Evolutionary conservation across 1,140 invertebrate species (phyloP).

Genomic region (Magallana ariakensis): DNA sequence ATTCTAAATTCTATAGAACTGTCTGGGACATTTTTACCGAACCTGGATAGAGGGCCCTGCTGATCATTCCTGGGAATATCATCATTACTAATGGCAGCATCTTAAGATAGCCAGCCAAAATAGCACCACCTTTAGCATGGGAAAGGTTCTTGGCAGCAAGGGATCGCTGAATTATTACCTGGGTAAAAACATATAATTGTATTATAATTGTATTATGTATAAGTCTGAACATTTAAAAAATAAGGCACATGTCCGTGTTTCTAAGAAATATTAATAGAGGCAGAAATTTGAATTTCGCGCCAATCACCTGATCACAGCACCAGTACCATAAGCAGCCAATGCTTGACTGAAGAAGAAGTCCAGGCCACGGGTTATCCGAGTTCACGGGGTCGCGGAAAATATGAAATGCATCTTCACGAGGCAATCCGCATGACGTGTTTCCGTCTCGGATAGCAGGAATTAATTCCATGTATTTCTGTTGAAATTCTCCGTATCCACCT

Average conservation of each 20-base stretch:
- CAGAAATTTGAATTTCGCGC: too few relatives aligned
- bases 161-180: conserved; percentile 82
- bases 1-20: neutral
- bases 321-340: conserved; percentile 82
- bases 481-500: conserved; percentile 79
- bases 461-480: conserved; percentile 75
- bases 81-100: conserved; percentile 81
- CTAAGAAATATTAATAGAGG: too few relatives aligned
- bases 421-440: conserved; percentile 73
- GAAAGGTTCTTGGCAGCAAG: conserved; percentile 81
- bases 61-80: conserved; percentile 82
- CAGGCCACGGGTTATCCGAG: conserved; percentile 80
- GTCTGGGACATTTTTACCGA: too few relatives aligned
- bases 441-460: conserved; percentile 62
- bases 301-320: conserved; percentile 81
- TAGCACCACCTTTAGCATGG: conserved; percentile 82
- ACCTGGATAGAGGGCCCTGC: conserved; percentile 80
- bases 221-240: neutral
- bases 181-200: neutral
- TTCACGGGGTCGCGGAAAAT: conserved; percentile 75
- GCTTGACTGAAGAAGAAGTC: conserved; percentile 80
- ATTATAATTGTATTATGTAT: neutral
- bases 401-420: conserved; percentile 79
- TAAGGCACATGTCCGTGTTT: too few relatives aligned
- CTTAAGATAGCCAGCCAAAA: conserved; percentile 82